Conservation (phyloP, 2,888 invertebrate genomes). For the Chrysotoxum bicinctum region DNA sequence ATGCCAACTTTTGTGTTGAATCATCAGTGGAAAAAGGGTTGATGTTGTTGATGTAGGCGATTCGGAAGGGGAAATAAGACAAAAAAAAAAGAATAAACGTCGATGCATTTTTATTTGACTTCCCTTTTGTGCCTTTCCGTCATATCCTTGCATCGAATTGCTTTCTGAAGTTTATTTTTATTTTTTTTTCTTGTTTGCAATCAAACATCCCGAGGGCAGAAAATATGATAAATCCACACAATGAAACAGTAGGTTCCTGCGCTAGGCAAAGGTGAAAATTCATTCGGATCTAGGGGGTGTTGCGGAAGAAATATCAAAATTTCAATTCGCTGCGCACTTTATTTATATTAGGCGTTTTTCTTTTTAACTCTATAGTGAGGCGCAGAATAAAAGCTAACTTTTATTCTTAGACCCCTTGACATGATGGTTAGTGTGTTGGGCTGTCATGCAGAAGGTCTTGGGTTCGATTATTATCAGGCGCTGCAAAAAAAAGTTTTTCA, state of each 20-base stretch:
- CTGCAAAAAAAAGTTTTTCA: too few relatives aligned
- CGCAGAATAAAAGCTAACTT: too few relatives aligned
- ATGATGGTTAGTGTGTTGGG: too few relatives aligned
- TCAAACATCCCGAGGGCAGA: conserved; percentile 68
- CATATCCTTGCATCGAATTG: conserved; percentile 53
- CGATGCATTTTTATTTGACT: conserved; percentile 66
- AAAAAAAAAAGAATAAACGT: conserved; percentile 9
- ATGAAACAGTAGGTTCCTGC: conserved; percentile 43
- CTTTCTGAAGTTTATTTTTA: conserved; percentile 37
- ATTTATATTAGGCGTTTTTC: too few relatives aligned
- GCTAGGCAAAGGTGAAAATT: conserved; percentile 48
- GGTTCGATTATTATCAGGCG: too few relatives aligned
- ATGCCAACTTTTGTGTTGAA: conserved; percentile 8
- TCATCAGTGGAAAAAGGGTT: not conserved
- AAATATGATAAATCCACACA: conserved; percentile 71
- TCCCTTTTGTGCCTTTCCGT: conserved; percentile 15
- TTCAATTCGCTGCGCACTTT: too few relatives aligned
- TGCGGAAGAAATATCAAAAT: not conserved
- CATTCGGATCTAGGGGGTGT: conserved; percentile 36
- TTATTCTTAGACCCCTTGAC: too few relatives aligned
- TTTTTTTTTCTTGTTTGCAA: conserved; percentile 43
- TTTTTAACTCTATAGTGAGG: too few relatives aligned
- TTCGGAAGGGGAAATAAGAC: not conserved
- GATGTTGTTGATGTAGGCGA: not conserved
- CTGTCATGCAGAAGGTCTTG: too few relatives aligned